phyloP scores from a whole-genome alignment of 2,113 vertebrate species.

The Galeopterus variegatus region DNA sequence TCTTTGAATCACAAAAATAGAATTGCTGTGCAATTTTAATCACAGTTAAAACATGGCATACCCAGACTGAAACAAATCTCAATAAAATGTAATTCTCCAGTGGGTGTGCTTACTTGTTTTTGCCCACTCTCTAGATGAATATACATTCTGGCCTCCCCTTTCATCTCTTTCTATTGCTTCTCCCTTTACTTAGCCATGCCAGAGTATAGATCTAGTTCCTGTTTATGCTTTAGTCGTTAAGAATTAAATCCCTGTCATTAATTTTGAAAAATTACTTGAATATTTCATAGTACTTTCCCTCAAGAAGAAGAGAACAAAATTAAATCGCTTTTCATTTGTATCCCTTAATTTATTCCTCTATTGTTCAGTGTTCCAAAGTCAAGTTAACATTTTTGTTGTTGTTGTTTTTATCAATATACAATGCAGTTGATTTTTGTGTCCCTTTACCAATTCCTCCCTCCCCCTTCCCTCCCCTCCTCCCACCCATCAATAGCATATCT shows the following conservation, averaged over 20 bases:
- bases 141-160: background rate
- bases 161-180: background rate
- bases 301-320: conserved; percentile 48
- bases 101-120: background rate
- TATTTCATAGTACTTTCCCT: conserved; percentile 17
- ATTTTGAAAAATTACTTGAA: background rate
- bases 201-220: background rate
- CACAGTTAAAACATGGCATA: background rate
- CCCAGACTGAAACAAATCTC: background rate
- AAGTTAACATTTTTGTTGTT: background rate
- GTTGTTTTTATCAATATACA: no score
- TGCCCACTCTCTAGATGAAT: background rate
- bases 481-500: no score
- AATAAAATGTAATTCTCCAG: background rate
- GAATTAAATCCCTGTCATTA: background rate
- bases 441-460: no score
- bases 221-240: background rate
- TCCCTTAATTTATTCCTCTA: background rate
- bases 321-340: conserved; percentile 51
- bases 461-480: no score
- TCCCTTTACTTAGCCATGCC: background rate
- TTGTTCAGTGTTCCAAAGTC: background rate
- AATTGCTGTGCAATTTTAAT: background rate
- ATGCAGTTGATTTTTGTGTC: no score
- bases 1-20: conserved; percentile 36